phyloP scores from a whole-genome alignment of 2,113 vertebrate species.

The Oxyruncus cristatus region DNA sequence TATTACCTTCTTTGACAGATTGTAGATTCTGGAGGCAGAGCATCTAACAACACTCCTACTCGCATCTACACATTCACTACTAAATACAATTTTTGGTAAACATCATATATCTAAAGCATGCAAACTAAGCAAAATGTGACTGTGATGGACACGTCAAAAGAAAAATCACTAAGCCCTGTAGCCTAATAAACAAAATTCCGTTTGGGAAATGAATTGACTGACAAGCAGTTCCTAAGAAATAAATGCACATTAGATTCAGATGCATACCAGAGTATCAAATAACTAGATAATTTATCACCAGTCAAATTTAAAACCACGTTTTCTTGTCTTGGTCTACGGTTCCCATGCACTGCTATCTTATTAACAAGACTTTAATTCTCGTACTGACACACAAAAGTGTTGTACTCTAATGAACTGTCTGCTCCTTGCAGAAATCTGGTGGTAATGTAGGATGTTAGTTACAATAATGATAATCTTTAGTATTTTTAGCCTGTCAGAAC shows the following conservation, averaged over 20 bases:
- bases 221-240: constrained; percentile 27
- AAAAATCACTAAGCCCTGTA: constrained; percentile 8
- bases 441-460: constrained; percentile 72
- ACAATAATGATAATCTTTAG: constrained; percentile 84
- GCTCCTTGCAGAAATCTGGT: constrained; percentile 64
- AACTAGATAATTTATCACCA: constrained; percentile 72
- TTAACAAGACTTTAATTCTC: constrained; percentile 77
- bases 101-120: neutral
- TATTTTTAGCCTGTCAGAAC: constrained; percentile 88
- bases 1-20: neutral
- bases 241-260: constrained; percentile 41
- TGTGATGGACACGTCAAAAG: constrained; percentile 13
- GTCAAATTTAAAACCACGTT: constrained; percentile 56
- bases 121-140: constrained; percentile 29
- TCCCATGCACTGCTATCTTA: constrained; percentile 63
- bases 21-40: neutral
- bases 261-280: constrained; percentile 7
- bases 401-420: constrained; percentile 77
- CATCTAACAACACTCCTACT: neutral
- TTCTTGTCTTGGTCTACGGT: constrained; percentile 55
- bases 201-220: constrained; percentile 20
- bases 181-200: constrained; percentile 53
- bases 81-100: neutral
- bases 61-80: neutral
- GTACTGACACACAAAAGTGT: constrained; percentile 72